Conservation (phyloP, 2,113 vertebrate species). For the Vulpes lagopus region DNA sequence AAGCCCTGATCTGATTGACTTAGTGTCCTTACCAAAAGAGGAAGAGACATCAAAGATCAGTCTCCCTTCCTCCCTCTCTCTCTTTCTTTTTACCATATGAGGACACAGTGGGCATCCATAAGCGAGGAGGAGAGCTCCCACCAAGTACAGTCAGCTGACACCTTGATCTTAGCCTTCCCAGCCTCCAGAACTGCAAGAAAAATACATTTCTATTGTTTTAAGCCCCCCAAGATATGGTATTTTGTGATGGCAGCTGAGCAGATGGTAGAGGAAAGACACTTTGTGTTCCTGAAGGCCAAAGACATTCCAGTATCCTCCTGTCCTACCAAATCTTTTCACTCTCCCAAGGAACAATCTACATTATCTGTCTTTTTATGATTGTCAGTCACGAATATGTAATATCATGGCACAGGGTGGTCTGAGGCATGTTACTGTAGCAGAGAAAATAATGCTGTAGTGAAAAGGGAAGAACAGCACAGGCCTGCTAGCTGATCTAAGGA, state of each 20-base stretch:
- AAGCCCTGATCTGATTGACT: not conserved
- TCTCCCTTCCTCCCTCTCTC: not conserved
- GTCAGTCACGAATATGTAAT: not conserved
- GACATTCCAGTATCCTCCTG: not conserved
- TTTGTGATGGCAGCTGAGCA: not conserved
- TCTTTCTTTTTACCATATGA: not conserved
- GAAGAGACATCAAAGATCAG: not conserved
- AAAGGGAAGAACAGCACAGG: not conserved
- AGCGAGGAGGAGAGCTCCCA: not conserved
- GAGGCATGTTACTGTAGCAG: not conserved
- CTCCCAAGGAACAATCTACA: not conserved
- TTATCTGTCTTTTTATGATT: not conserved
- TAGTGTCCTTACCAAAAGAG: not conserved
- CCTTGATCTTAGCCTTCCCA: not conserved
- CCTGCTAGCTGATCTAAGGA: not conserved
- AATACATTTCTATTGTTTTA: not conserved
- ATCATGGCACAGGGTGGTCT: not conserved
- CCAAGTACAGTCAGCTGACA: not conserved
- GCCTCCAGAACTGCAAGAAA: not conserved
- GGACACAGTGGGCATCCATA: not conserved
- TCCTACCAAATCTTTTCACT: not conserved
- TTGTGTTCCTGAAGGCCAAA: constrained; percentile 36
- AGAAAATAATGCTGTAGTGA: not conserved
- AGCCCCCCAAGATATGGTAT: not conserved
- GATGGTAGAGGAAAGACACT: not conserved